Evolutionary conservation across 23 tunicate genomes (phyloP).

Genomic region (Trididemnum nubilum): DNA sequence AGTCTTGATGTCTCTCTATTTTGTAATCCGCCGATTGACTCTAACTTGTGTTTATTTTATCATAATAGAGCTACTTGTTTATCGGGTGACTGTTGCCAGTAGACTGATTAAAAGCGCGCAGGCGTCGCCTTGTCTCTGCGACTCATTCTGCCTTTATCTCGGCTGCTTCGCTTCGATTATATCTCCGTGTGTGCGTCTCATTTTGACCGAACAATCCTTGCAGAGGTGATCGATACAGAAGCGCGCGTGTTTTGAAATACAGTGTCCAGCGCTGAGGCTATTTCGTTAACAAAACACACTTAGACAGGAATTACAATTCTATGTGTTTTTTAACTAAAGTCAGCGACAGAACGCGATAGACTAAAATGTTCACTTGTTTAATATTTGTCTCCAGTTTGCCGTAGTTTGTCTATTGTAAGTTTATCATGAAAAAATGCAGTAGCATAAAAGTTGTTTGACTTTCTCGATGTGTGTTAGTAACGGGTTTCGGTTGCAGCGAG

Average conservation of each 20-base stretch:
- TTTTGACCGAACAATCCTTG: not conserved
- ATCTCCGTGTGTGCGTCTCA: not conserved
- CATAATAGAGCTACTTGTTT: conserved; percentile 38
- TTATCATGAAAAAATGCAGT: too few relatives aligned
- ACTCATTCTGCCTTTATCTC: not conserved
- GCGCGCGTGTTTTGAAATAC: too few relatives aligned
- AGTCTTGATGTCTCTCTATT: conserved; percentile 6
- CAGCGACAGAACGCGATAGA: too few relatives aligned
- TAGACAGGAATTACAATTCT: not conserved
- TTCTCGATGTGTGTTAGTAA: too few relatives aligned
- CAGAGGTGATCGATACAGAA: too few relatives aligned
- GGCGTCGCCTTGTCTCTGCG: conserved; percentile 40
- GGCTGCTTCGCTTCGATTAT: conserved; percentile 9
- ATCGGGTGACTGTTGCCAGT: conserved; percentile 26
- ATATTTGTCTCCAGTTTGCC: too few relatives aligned
- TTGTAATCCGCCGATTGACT: conserved; percentile 17
- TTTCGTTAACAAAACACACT: not conserved
- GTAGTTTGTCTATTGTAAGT: too few relatives aligned
- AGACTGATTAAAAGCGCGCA: conserved; percentile 11
- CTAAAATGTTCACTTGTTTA: too few relatives aligned
- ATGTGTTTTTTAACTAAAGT: too few relatives aligned
- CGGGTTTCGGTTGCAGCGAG: too few relatives aligned
- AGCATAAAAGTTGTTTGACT: too few relatives aligned
- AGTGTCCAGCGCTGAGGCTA: not conserved
- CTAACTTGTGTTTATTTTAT: conserved; percentile 27